Conservation (phyloP, 2,797 vertebrate genomes). For the Morus bassanus region DNA sequence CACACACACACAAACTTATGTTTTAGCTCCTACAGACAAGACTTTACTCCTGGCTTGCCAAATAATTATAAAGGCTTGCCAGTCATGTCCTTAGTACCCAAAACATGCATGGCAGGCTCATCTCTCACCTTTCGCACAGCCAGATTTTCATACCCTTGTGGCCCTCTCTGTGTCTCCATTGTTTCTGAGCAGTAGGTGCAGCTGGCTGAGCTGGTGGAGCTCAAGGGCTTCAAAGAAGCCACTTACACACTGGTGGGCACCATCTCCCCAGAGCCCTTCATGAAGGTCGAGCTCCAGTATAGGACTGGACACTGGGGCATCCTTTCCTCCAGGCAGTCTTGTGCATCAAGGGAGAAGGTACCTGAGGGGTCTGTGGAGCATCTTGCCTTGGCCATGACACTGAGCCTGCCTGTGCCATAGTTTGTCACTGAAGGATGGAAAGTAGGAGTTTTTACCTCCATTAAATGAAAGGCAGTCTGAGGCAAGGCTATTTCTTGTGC, state of each 20-base stretch:
- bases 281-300: background rate
- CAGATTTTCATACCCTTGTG: background rate
- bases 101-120: background rate
- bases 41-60: background rate
- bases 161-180: rapidly evolving
- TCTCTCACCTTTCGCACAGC: background rate
- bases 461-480: background rate
- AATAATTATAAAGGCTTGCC: background rate
- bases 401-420: background rate
- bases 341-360: background rate
- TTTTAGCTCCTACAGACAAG: background rate
- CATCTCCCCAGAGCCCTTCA: background rate
- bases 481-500: background rate
- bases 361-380: background rate
- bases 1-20: background rate
- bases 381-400: too few species aligned
- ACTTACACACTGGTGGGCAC: too few species aligned
- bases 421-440: background rate
- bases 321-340: background rate
- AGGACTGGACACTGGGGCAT: background rate
- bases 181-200: background rate
- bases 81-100: too few species aligned
- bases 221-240: background rate
- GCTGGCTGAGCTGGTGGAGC: background rate
- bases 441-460: background rate